Percentiles rank a stretch among this genome's conserved stretches.
Evolutionary conservation across 2,888 invertebrate species (phyloP).

Genomic region (Sacculina carcini): DNA sequence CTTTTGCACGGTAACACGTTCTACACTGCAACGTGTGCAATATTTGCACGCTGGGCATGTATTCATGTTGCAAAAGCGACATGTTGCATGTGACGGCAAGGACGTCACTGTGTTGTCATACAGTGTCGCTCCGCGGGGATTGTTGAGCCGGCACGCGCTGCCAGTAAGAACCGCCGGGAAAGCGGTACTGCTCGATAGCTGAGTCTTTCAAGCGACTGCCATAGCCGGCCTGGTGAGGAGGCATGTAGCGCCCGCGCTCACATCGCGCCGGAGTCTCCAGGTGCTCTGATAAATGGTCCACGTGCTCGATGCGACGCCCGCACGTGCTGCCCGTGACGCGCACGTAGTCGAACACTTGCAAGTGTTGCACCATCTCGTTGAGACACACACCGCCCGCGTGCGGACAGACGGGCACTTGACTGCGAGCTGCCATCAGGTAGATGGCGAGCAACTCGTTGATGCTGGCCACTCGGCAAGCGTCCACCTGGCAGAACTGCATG

Average conservation of each 20-base stretch:
- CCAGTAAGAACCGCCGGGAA: slow-evolving; percentile 56
- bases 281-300: slow-evolving; percentile 72
- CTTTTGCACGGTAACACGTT: no score
- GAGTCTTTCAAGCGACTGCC: slow-evolving; percentile 46
- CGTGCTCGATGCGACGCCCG: slow-evolving; percentile 51
- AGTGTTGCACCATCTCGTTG: slow-evolving; percentile 78
- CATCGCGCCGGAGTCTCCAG: slow-evolving; percentile 46
- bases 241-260: slow-evolving; percentile 39
- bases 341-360: slow-evolving; percentile 66
- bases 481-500: slow-evolving; percentile 67
- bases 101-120: no score
- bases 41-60: no score
- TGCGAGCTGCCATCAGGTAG: slow-evolving; percentile 47
- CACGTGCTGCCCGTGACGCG: slow-evolving; percentile 40
- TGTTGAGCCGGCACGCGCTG: no score
- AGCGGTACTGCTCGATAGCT: slow-evolving; percentile 38
- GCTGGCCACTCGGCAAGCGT: slow-evolving; percentile 62
- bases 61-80: no score
- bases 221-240: slow-evolving; percentile 54
- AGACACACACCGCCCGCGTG: slow-evolving; percentile 85
- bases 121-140: no score
- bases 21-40: no score
- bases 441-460: slow-evolving; percentile 65
- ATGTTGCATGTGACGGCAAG: no score
- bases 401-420: slow-evolving; percentile 55